A percentile compares a stretch with the other conserved stretches of the same genome.
Evolutionary conservation across 2,797 vertebrate genomes (phyloP).

Genomic region (Microtus californicus): DNA sequence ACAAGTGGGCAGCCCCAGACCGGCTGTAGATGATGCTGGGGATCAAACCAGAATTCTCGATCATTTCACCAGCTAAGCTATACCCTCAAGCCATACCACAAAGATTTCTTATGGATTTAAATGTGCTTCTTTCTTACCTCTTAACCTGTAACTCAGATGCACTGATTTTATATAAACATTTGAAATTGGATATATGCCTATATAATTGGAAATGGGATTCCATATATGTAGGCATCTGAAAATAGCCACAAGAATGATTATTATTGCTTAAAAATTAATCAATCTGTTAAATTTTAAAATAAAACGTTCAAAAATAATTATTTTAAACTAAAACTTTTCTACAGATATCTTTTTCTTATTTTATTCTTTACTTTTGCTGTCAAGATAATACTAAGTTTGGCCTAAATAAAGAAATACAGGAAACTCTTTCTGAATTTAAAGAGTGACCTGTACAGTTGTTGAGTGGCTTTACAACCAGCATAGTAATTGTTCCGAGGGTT

Average conservation of each 20-base stretch:
- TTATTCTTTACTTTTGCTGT: not conserved
- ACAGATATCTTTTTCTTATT: not conserved
- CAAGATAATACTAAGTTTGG: not conserved
- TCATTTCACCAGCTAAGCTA: not conserved
- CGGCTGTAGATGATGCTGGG: not conserved
- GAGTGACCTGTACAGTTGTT: not conserved
- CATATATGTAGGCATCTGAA: not conserved
- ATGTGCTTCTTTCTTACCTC: not conserved
- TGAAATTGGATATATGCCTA: not conserved
- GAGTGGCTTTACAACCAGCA: conserved; percentile 13
- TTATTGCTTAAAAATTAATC: not conserved
- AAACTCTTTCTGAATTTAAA: not conserved
- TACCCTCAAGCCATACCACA: no score
- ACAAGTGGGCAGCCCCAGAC: not conserved
- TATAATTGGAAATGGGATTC: not conserved
- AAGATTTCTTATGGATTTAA: not conserved
- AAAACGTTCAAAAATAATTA: not conserved
- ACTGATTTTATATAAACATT: not conserved
- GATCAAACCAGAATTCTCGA: not conserved
- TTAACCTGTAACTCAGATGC: not conserved
- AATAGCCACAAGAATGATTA: not conserved
- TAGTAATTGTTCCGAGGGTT: not conserved
- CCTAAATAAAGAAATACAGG: conserved; percentile 16
- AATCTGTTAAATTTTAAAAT: not conserved
- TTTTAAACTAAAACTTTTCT: conserved; percentile 1